phyloP scores from a whole-genome alignment of 1,140 invertebrate genomes.

The Solenopsis fugax region DNA sequence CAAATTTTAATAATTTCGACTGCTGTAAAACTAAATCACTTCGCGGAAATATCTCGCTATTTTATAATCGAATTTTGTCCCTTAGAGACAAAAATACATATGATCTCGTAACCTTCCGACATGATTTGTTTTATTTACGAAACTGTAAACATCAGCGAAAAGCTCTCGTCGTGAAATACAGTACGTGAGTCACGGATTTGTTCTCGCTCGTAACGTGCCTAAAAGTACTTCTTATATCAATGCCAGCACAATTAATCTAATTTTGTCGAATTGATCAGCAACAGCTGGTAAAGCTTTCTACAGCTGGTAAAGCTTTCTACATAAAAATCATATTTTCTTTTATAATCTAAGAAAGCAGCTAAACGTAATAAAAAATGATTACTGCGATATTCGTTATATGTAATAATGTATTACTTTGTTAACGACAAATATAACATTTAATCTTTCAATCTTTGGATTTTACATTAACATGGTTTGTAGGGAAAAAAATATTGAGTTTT shows the following conservation, averaged over 20 bases:
- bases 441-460: background rate
- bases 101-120: slow-evolving; percentile 4
- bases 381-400: background rate
- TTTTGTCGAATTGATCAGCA: slow-evolving; percentile 1
- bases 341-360: background rate
- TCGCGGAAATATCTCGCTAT: background rate
- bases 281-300: background rate
- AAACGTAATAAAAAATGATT: background rate
- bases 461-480: slow-evolving; percentile 1
- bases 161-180: background rate
- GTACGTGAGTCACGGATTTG: slow-evolving; percentile 17
- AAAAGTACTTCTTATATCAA: slow-evolving; percentile 17
- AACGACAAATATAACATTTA: background rate
- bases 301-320: background rate
- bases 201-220: background rate
- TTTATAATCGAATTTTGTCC: background rate
- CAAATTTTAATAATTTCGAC: background rate
- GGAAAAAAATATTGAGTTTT: background rate
- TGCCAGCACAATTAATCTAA: background rate
- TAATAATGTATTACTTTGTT: background rate
- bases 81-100: slow-evolving; percentile 17
- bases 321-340: background rate
- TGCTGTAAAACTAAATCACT: background rate
- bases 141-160: background rate
- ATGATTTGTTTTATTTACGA: slow-evolving; percentile 26